Base-by-base conservation (phyloP, 2,888 invertebrate genomes). In the Horisme vitalbata region DNA sequence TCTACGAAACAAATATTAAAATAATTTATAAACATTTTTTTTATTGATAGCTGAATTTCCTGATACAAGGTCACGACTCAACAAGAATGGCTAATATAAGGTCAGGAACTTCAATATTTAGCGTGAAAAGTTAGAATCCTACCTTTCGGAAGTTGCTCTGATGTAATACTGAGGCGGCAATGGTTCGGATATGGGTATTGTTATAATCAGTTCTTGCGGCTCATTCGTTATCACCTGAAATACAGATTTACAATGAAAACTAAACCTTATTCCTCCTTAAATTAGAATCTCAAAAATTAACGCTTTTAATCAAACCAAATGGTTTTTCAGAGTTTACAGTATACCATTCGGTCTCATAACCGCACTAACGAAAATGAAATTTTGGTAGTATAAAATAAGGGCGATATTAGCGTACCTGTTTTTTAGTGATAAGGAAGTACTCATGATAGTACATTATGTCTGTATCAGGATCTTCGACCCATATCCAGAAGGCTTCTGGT, bases 381-480 rank as follows among this genome's bases (percentile, higher is more conserved):
- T 1, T 27, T 27, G 18, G 2, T 7, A 1, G 8, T 27, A 13
- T 20, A 23, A 10, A 41, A 50, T 45, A 34, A 9, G 13, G 6
- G 28, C 11, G 27, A 21, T 9, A 26, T 32, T 27, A 1, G 35
- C 15, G 8, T 36, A 49, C 95, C 91, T 95, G 95, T 83, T 94
- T 95, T 72, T 93, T 95, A 23, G 94, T 94, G 18, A 98, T 85
- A 11, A 95, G 92, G 76, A 99, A 96, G 68, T 96, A 95, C 77
- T 99, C 99, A 41, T 96, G 95, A 79, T 99, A 99, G 79, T 99
- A 98, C 79, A 99, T 98, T 59, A 94, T 94, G 74, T 99, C 97
- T 36, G 93, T 95, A 26, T 96, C 96, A 0, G 98, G 96, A 83
- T 99, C 99, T 79, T 99, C 99, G 18, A 99, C 95, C 97, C 99